Evolutionary conservation across 2,888 invertebrate genomes (phyloP), one percentile per base, ranked within the genome.

Genomic region (Tenthredo mesomela): DNA sequence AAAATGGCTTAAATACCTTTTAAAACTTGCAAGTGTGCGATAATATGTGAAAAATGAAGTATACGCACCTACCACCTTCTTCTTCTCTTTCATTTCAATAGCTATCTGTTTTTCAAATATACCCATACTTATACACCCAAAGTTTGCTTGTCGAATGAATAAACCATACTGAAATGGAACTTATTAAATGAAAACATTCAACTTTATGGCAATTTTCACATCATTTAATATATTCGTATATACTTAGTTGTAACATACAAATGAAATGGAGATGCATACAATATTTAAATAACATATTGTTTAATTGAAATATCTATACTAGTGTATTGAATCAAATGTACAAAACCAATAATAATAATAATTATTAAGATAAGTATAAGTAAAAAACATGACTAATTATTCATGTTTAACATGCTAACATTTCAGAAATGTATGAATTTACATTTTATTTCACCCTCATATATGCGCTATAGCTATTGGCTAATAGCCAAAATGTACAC

Each of bases 321-420:
- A 33, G 29, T 33, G 33, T 67, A 67, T 67, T 67, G 12, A 65
- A 67, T 33, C 15, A 25, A 67, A 67, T 33, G 67, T 67, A 33
- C 33, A 33, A 61, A 33, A 29, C 33, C 33, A 33, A 67, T 43
- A 73, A 25, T 43, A 47, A 73, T 43, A 43, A 21, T 40, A 0
- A 21, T n/a, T 6, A n/a, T n/a, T n/a, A n/a, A n/a, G n/a, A 77
- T 77, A 18, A 50, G 29, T 54, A 15, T 21, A 25, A 25, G 12
- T 10, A 50, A 77, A 10, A 33, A 47, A n/a, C 12, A 54, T 77
- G 7, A 54, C 50, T 47, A 43, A 43, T 73, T 47, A 73, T 15
- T 54, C 29, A 77, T 77, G 29, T 77, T 29, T 9, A 33, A 77
- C 50, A 77, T 50, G 77, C 10, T 77, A 6, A 77, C 77, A 77